phyloP scores from a whole-genome alignment of 2,888 invertebrate genomes.

The Scaptomyza flava region DNA sequence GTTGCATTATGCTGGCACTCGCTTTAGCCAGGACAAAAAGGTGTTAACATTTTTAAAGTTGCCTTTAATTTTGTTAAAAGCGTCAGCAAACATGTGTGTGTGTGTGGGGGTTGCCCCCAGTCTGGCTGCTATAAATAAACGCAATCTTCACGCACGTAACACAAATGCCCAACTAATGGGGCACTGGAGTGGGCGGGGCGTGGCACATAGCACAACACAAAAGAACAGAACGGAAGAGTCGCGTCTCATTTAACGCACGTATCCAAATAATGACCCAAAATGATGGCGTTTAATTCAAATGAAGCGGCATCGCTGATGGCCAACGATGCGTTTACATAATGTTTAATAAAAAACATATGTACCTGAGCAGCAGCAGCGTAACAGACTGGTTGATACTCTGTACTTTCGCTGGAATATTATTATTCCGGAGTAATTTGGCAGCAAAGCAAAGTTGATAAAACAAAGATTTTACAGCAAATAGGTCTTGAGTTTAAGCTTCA shows the following conservation, averaged over 20 bases:
- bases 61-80: conserved; percentile 70
- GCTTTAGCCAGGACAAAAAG: conserved; percentile 44
- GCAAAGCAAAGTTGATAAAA: no score
- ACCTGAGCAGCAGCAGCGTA: rapidly evolving
- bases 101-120: neutral
- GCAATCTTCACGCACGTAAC: conserved; percentile 79
- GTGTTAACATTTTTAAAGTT: conserved; percentile 74
- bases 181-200: conserved; percentile 12
- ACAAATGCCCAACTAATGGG: conserved; percentile 72
- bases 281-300: conserved; percentile 79
- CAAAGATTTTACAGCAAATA: no score
- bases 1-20: conserved; percentile 47
- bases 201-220: conserved; percentile 6
- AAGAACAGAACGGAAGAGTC: conserved; percentile 41
- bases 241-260: conserved; percentile 82
- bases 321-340: conserved; percentile 54
- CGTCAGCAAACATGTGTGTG: conserved; percentile 44
- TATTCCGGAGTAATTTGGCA: no score
- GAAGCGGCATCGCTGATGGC: conserved; percentile 63
- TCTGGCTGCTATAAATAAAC: conserved; percentile 74
- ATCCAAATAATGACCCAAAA: conserved; percentile 81
- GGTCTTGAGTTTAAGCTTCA: no score
- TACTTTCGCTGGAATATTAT: neutral
- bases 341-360: conserved; percentile 39
- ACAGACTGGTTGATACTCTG: conserved; percentile 19